Base-by-base conservation (phyloP, 2,888 invertebrate species). In the Drosophila rubida region DNA sequence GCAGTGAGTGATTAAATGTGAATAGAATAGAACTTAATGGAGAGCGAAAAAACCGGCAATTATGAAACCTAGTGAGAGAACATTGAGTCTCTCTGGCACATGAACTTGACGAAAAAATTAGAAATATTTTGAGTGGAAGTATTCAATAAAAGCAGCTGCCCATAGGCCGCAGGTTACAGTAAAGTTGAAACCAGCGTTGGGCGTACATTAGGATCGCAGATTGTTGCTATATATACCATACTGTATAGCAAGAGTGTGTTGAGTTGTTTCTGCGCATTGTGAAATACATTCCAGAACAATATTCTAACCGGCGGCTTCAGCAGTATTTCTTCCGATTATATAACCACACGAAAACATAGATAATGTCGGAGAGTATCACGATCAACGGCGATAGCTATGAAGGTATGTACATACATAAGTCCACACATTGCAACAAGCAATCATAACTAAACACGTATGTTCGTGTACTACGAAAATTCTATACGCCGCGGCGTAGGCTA, bases 341-440 rank as follows among this genome's bases (percentile, higher is more conserved):
- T 58, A 65, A 72, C 30, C 3, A 7, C 5, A 25, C 4, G 27
- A 23, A 37, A 37, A 4, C n/a, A 30, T n/a, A 48, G 67, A 81
- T 68, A 68, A 85, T 82, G 86, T 7, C 75, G 49, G 62, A 58
- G 44, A 73, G 39, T 57, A 69, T 82, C 42, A 78, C 67, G 65
- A 82, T 82, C 65, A 82, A 82, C 63, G 86, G 82, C 50, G 66
- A 54, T 19, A 48, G 62, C 58, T 65, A 86, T 60, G 86, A 68
- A 50, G 82, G 82, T 82, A 69, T 37, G 65, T 48, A 53, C 2
- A 44, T 19, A 37, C 8, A 19, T 82, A 69, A 35, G 65, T 48
- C 53, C 2, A 44, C 22, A 37, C 8, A 19, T 37, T 25, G 32
- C 32, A 45, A 55, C 23, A 67, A 19, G 13, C 19, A 30, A 1